Percentiles rank a stretch among this genome's conserved stretches.
These are phyloP conservation scores for Drosophila repleta DNA, from an alignment of 1,140 invertebrate species.

Conservation along the genomic window DNA sequence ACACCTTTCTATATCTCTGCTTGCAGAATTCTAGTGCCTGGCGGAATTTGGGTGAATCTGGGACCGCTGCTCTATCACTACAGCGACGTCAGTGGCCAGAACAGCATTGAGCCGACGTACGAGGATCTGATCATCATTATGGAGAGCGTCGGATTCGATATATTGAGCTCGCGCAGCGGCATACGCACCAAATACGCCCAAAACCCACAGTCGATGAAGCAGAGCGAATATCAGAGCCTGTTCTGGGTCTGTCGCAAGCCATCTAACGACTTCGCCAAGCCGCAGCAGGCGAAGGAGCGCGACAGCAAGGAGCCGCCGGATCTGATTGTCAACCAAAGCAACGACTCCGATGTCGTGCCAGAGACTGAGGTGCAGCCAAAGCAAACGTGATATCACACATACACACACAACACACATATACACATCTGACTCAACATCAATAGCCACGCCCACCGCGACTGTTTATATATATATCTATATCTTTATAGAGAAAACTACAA, in stretches of 20 bases:
- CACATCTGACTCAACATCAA: not conserved
- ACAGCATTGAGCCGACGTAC: conserved; percentile 97
- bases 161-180: conserved; percentile 90
- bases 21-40: conserved; percentile 91
- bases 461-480: not conserved
- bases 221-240: conserved; percentile 80
- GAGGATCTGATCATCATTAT: conserved; percentile 93
- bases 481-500: not conserved
- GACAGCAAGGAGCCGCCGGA: conserved; percentile 55
- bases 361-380: conserved; percentile 16
- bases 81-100: conserved; percentile 93
- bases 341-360: conserved; percentile 8
- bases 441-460: conserved; percentile 19
- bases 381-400: conserved; percentile 25
- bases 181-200: conserved; percentile 95
- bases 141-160: conserved; percentile 91
- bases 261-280: conserved; percentile 14
- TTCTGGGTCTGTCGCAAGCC: conserved; percentile 82
- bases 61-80: conserved; percentile 98
- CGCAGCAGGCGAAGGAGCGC: conserved; percentile 15
- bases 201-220: conserved; percentile 94
- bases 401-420: not conserved
- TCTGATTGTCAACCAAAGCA: conserved; percentile 52
- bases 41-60: conserved; percentile 94
- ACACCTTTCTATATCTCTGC: not conserved